These are phyloP conservation scores for Poecilobothrus nobilitatus DNA, from an alignment of 2,888 invertebrate genomes.

Conservation along the genomic window DNA sequence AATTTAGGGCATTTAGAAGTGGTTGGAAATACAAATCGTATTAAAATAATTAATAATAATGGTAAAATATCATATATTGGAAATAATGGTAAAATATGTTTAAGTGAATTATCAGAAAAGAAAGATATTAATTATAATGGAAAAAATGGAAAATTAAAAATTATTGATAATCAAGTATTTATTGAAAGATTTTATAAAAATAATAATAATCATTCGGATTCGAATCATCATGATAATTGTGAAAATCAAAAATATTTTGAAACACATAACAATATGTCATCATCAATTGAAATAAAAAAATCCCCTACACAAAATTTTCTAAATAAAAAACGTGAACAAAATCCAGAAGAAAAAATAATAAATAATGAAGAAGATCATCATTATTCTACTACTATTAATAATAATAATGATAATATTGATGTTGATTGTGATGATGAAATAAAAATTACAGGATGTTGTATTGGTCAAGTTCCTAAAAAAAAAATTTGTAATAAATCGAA, in stretches of 20 bases:
- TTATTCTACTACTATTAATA: neutral
- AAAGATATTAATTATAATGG: conserved; percentile 38
- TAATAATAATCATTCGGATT: neutral
- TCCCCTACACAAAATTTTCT: neutral
- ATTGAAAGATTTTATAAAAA: neutral
- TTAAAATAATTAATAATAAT: conserved; percentile 37
- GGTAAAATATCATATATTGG: conserved; percentile 38
- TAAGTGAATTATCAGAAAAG: conserved; percentile 36
- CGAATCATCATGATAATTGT: neutral
- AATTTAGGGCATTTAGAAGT: conserved; percentile 37
- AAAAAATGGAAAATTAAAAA: conserved; percentile 38
- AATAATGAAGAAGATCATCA: neutral
- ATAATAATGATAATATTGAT: neutral
- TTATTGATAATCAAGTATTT: neutral
- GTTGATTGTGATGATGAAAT: neutral
- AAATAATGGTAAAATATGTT: conserved; percentile 39
- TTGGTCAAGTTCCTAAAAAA: neutral
- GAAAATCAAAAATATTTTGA: neutral
- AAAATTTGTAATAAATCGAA: neutral
- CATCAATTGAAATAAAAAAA: neutral
- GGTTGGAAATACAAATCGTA: conserved; percentile 37
- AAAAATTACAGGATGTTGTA: neutral
- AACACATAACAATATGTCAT: neutral
- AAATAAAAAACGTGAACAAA: neutral
- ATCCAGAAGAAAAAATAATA: too few relatives aligned